Conservation (phyloP, 2,888 invertebrate species). For the Smittia sp. region DNA sequence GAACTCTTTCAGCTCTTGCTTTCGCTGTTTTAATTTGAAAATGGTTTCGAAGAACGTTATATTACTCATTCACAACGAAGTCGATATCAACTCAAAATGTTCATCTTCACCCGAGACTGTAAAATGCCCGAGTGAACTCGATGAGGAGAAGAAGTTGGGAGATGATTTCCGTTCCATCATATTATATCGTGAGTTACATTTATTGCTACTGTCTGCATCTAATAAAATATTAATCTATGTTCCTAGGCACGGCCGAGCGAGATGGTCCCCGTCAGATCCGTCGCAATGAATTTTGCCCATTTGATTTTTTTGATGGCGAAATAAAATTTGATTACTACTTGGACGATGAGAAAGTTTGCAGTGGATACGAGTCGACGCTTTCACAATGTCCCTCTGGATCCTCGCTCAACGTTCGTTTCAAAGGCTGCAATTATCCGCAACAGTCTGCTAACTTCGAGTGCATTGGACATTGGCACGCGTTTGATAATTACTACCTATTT, state of each 20-base stretch:
- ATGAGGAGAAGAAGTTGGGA: slow-evolving; percentile 44
- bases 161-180: slow-evolving; percentile 53
- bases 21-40: slow-evolving; percentile 61
- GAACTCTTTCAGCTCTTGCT: slow-evolving; percentile 57
- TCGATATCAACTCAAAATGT: slow-evolving; percentile 58
- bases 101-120: slow-evolving; percentile 60
- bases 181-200: slow-evolving; percentile 59
- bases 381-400: slow-evolving; percentile 62
- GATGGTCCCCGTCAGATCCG: slow-evolving; percentile 6
- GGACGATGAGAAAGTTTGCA: slow-evolving; percentile 48
- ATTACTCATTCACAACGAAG: slow-evolving; percentile 60
- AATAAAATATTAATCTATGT: neutral
- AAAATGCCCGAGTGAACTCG: slow-evolving; percentile 57
- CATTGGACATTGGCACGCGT: slow-evolving; percentile 62
- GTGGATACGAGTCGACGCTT: slow-evolving; percentile 6
- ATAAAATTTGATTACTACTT: slow-evolving; percentile 60
- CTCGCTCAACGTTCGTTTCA: slow-evolving; percentile 58
- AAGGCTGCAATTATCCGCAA: slow-evolving; percentile 53
- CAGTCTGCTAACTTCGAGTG: slow-evolving; percentile 58
- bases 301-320: slow-evolving; percentile 59
- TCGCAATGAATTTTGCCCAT: slow-evolving; percentile 60
- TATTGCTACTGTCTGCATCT: too few relatives aligned
- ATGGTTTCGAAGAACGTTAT: slow-evolving; percentile 61
- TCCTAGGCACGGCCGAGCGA: neutral
- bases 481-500: slow-evolving; percentile 59